Evolutionary conservation across 1,140 invertebrate genomes (phyloP).

Genomic region (Proales similis): DNA sequence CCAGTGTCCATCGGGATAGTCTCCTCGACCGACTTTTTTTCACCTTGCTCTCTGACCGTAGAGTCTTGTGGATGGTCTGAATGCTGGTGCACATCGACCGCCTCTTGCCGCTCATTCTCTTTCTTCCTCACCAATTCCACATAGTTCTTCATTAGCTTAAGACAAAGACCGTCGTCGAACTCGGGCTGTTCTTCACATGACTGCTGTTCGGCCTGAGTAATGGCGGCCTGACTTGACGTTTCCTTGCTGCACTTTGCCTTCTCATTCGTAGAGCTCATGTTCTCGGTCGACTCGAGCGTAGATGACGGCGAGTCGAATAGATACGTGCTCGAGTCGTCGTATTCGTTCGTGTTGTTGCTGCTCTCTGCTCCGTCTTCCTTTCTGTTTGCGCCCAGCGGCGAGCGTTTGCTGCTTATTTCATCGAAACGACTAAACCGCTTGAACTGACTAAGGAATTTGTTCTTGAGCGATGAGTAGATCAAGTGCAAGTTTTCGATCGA

Average conservation of each 20-base stretch:
- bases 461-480: conserved; percentile 4
- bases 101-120: too few species aligned
- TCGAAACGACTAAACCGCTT: not conserved
- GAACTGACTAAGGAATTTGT: conserved; percentile 28
- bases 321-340: conserved; percentile 32
- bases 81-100: too few species aligned
- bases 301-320: conserved; percentile 31
- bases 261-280: not conserved
- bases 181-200: not conserved
- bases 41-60: too few species aligned
- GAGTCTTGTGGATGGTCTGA: too few species aligned
- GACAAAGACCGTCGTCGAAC: conserved; percentile 22
- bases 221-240: not conserved
- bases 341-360: conserved; percentile 31
- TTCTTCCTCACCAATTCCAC: conserved; percentile 15
- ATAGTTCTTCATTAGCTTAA: conserved; percentile 37
- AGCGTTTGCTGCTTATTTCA: not conserved
- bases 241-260: not conserved
- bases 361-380: conserved; percentile 14
- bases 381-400: not conserved
- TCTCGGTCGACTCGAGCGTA: conserved; percentile 8
- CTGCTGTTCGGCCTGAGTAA: not conserved
- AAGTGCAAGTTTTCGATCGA: not conserved
- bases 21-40: too few species aligned
- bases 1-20: too few species aligned